phyloP scores from a whole-genome alignment of 2,797 vertebrate species.

The Melanitta fusca region DNA sequence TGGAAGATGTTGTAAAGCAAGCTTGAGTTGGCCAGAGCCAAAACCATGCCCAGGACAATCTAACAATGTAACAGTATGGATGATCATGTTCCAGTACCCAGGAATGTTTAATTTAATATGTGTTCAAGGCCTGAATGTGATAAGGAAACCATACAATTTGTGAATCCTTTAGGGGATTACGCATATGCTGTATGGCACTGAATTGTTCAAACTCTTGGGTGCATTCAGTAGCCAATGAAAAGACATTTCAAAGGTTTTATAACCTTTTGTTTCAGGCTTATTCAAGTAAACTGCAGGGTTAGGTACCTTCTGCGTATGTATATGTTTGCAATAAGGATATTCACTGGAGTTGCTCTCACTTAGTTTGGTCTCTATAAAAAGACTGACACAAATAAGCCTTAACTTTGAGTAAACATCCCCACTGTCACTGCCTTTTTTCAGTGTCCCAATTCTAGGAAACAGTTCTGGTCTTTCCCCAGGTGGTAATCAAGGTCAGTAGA shows the following conservation, averaged over 20 bases:
- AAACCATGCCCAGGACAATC: not conserved
- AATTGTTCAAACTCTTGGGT: not conserved
- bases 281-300: not conserved
- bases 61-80: not conserved
- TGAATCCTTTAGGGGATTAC: not conserved
- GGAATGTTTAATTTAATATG: not conserved
- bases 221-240: not conserved
- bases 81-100: not conserved
- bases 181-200: fast-evolving
- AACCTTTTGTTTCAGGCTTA: not conserved
- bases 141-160: not conserved
- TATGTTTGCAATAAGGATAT: not conserved
- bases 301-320: fast-evolving
- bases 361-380: not conserved
- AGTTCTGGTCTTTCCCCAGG: not conserved
- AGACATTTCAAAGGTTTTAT: not conserved
- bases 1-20: not conserved
- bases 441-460: not conserved
- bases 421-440: not conserved
- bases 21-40: not conserved
- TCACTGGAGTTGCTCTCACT: not conserved
- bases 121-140: not conserved
- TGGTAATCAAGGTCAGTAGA: not conserved
- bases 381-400: not conserved
- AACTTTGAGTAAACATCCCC: not conserved